Evolutionary conservation across 2,888 invertebrate genomes (phyloP).

Genomic region (Drosophila lutescens): DNA sequence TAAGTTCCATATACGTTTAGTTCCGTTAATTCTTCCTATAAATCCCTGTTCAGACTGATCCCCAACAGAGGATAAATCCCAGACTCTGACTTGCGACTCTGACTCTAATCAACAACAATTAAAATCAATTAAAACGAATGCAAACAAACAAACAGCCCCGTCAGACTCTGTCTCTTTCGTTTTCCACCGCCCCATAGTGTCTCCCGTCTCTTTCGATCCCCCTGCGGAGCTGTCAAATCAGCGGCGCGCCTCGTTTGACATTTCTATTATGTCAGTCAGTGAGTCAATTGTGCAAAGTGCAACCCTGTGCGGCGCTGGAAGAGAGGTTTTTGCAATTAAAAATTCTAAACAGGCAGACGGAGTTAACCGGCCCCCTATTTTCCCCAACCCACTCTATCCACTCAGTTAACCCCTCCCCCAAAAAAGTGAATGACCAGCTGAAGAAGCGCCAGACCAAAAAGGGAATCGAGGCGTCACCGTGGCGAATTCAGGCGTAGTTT

Average conservation of each 20-base stretch:
- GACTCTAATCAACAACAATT: constrained; percentile 71
- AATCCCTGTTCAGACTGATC: not conserved
- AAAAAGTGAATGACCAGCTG: constrained; percentile 69
- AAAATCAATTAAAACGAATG: constrained; percentile 73
- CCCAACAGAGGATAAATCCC: constrained; percentile 30
- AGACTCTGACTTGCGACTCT: constrained; percentile 46
- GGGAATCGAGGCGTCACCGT: constrained; percentile 60
- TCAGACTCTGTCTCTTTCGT: constrained; percentile 11
- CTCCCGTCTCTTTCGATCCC: constrained; percentile 8
- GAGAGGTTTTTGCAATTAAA: constrained; percentile 51
- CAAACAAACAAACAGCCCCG: constrained; percentile 52
- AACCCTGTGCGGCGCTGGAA: constrained; percentile 9
- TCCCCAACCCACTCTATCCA: not conserved
- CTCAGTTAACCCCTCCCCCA: constrained; percentile 12
- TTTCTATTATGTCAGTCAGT: constrained; percentile 81
- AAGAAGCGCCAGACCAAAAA: constrained; percentile 42
- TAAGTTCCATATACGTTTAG: not conserved
- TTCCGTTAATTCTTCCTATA: not conserved
- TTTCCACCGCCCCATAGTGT: not conserved
- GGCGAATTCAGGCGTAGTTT: constrained; percentile 65
- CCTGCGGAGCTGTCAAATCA: constrained; percentile 64
- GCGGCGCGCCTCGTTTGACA: constrained; percentile 69
- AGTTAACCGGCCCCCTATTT: constrained; percentile 11
- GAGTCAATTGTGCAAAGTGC: constrained; percentile 56
- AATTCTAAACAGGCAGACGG: constrained; percentile 61